Percentiles rank a stretch among this genome's conserved stretches.
phyloP scores from a whole-genome alignment of 2,113 vertebrate species.

The Pagrus major region DNA sequence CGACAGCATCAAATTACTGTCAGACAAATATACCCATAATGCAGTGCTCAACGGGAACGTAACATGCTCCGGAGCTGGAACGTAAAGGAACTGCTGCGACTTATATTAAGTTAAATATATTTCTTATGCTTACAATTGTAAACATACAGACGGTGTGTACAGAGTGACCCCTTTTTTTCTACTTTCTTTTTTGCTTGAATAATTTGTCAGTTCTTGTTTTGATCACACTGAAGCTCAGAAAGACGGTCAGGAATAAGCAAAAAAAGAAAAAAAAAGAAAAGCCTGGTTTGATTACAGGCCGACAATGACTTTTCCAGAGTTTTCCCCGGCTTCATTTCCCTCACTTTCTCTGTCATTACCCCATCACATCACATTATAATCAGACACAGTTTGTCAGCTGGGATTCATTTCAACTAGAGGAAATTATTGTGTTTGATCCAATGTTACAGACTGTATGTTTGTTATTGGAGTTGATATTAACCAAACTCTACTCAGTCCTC shows the following conservation, averaged over 20 bases:
- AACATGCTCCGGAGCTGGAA: neutral
- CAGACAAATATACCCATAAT: neutral
- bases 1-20: constrained; percentile 24
- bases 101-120: constrained; percentile 47
- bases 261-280: no score
- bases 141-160: constrained; percentile 13
- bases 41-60: constrained; percentile 9
- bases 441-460: constrained; percentile 6
- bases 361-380: neutral
- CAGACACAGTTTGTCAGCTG: constrained; percentile 13
- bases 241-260: neutral
- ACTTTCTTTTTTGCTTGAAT: neutral
- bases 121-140: constrained; percentile 30
- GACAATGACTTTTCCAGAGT: constrained; percentile 7
- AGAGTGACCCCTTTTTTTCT: constrained; percentile 9
- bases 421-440: constrained; percentile 10
- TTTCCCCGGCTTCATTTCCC: constrained; percentile 5
- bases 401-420: constrained; percentile 17
- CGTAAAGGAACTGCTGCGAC: constrained; percentile 29
- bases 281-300: neutral
- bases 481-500: neutral
- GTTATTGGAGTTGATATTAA: constrained; percentile 25
- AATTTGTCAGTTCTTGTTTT: constrained; percentile 18
- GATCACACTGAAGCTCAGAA: neutral
- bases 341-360: neutral